Evolutionary conservation across 2,113 vertebrate genomes (phyloP).

Genomic region (Scytalopus superciliaris): DNA sequence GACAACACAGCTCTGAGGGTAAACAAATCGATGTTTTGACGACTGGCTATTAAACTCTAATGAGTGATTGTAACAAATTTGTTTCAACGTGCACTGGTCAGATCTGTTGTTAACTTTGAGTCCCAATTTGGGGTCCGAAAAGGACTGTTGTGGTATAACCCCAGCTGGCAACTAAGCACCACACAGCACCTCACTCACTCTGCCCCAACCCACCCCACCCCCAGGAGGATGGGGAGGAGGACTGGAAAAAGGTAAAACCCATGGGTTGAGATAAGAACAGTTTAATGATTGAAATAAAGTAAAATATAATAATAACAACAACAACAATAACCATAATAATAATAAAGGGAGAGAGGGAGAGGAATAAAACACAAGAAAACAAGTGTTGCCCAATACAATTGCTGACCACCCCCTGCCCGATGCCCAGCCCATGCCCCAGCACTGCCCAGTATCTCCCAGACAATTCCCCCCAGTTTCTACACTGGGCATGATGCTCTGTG

Average conservation of each 20-base stretch:
- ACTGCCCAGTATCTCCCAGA: background rate
- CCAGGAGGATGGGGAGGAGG: background rate
- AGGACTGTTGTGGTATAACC: background rate
- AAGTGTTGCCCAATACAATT: background rate
- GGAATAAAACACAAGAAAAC: background rate
- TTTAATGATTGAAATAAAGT: conserved; percentile 12
- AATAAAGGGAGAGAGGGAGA: background rate
- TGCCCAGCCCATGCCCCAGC: background rate
- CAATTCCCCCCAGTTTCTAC: background rate
- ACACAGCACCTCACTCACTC: background rate
- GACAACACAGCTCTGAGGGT: background rate
- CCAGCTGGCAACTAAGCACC: background rate
- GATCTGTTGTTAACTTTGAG: background rate
- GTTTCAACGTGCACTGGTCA: background rate
- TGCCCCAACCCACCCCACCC: background rate
- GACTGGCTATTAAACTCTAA: background rate
- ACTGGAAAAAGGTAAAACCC: background rate
- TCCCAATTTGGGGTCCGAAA: background rate
- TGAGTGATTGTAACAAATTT: background rate
- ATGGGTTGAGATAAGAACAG: background rate
- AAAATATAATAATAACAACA: background rate
- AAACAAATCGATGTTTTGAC: background rate
- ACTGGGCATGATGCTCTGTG: background rate
- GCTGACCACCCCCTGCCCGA: background rate
- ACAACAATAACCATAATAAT: background rate